Evolutionary conservation across 2,888 invertebrate species (phyloP), one percentile per base, ranked within the genome.

Genomic region (Cataglyphis cursor): DNA sequence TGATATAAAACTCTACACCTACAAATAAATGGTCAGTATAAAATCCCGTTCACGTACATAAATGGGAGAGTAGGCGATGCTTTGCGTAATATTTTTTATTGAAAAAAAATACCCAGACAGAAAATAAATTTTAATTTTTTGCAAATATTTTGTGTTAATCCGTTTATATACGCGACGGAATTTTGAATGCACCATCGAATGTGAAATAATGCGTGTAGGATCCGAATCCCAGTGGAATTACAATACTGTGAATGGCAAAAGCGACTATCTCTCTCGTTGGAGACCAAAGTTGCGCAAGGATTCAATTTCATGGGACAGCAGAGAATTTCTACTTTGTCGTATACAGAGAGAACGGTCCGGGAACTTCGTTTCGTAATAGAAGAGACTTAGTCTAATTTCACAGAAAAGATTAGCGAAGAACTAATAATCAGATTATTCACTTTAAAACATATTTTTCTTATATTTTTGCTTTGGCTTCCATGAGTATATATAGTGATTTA

Each of bases 341-440:
- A 74, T 72, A 74, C 68, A 76, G 57, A 66, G 57, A 76, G 66
- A 54, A 76, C 38, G 9, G 31, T 80, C 51, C 74, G 54, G 59
- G 66, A 90, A 86, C 72, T 85, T 83, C 61, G 61, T 84, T 87
- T 35, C 48, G 73, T 61, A 51, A 82, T 82, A 85, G 85, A 85
- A 88, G 89, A 91, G 88, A 89, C 86, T 90, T 86, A 87, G 85
- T 90, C 91, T 89, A 91, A 91, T 92, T 92, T 81, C 81, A 57
- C 44, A 84, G 81, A 87, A 86, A 90, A 90, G 91, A 92, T 91
- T 92, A 90, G 89, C 89, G 84, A 86, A 73, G 81, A 83, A 62
- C 86, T 78, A 78, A 88, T 89, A 92, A 91, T 90, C 85, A 86
- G 90, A 89, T 91, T 91, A 90, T 83, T 84, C 86, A 85, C 82